Conservation (phyloP, 2,888 invertebrate genomes). For the Rhingia campestris region DNA sequence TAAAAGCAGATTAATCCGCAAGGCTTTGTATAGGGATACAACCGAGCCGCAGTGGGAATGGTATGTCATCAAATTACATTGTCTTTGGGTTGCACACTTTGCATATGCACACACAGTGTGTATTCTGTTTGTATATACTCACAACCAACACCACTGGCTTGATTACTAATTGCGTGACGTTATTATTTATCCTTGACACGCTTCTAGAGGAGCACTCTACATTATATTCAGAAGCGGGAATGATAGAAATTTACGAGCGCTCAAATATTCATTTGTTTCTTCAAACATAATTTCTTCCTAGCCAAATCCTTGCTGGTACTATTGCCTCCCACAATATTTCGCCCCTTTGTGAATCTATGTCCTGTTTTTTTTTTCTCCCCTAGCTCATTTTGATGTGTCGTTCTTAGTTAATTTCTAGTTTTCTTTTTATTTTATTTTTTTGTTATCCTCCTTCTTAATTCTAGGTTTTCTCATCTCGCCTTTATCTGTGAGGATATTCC, state of each 20-base stretch:
- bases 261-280: slow-evolving; percentile 56
- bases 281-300: slow-evolving; percentile 45
- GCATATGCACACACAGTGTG: neutral
- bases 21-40: neutral
- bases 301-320: neutral
- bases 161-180: slow-evolving; percentile 68
- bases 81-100: slow-evolving; percentile 41
- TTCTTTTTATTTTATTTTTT: slow-evolving; percentile 1
- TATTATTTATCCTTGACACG: slow-evolving; percentile 71
- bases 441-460: neutral
- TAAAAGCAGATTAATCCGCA: slow-evolving; percentile 31
- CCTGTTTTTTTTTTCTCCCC: neutral
- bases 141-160: slow-evolving; percentile 8
- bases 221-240: neutral
- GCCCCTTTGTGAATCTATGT: neutral
- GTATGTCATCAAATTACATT: slow-evolving; percentile 66
- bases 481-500: slow-evolving; percentile 9
- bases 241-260: slow-evolving; percentile 45
- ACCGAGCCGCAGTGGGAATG: neutral
- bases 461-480: slow-evolving; percentile 5
- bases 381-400: slow-evolving; percentile 28
- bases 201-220: slow-evolving; percentile 29
- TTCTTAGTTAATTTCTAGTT: slow-evolving; percentile 45
- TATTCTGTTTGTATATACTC: neutral
- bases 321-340: neutral